phyloP scores from a whole-genome alignment of 2,888 invertebrate species.

The Eurytoma californica region DNA sequence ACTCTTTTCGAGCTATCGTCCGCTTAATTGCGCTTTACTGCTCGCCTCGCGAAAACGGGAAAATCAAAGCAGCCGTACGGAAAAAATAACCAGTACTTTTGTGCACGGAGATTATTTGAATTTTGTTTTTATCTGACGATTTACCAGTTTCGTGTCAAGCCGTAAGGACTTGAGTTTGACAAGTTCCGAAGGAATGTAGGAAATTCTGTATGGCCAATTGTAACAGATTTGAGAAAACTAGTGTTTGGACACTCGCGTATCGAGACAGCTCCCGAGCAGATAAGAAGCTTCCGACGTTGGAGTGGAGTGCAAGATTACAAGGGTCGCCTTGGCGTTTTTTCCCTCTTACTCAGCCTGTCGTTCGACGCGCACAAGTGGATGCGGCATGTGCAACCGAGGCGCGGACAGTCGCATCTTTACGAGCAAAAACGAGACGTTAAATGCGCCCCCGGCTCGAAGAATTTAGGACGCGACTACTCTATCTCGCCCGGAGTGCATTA shows the following conservation, averaged over 20 bases:
- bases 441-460: conserved; percentile 1
- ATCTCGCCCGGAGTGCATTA: conserved; percentile 37
- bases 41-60: too few species aligned
- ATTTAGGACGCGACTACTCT: conserved; percentile 31
- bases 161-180: too few species aligned
- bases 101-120: too few species aligned
- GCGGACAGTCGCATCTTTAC: conserved; percentile 36
- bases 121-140: too few species aligned
- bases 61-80: too few species aligned
- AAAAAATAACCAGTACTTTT: too few species aligned
- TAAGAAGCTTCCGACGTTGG: conserved; percentile 7
- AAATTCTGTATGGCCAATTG: too few species aligned
- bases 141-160: too few species aligned
- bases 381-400: conserved; percentile 6
- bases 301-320: neutral
- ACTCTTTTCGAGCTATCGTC: too few species aligned
- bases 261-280: neutral
- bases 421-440: conserved; percentile 22
- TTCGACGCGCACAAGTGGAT: conserved; percentile 7
- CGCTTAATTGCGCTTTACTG: too few species aligned
- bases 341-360: neutral
- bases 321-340: neutral
- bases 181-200: too few species aligned
- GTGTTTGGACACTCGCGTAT: neutral
- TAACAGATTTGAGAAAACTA: too few species aligned